Evolutionary conservation across 2,888 invertebrate genomes (phyloP).

Genomic region (Salpingus planirostris): DNA sequence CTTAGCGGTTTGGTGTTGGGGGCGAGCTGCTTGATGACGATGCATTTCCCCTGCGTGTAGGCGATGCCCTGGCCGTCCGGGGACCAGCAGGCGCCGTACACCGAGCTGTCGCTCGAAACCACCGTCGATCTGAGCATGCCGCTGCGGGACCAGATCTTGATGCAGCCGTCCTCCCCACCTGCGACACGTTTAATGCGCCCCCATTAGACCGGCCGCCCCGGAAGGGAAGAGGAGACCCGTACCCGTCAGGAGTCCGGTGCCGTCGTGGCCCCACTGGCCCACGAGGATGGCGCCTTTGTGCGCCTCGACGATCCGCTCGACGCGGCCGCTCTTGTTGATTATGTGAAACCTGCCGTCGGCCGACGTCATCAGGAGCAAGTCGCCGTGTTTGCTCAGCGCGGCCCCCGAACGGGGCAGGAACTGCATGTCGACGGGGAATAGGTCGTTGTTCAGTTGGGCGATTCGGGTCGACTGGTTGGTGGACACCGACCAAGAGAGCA

Average conservation of each 20-base stretch:
- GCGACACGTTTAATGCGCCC: slow-evolving; percentile 12
- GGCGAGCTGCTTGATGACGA: slow-evolving; percentile 63
- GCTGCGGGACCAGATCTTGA: slow-evolving; percentile 95
- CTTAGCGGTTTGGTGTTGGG: slow-evolving; percentile 64
- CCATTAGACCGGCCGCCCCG: background rate
- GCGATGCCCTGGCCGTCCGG: slow-evolving; percentile 61
- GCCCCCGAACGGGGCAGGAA: slow-evolving; percentile 66
- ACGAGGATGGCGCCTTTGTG: slow-evolving; percentile 87
- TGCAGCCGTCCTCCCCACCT: slow-evolving; percentile 94
- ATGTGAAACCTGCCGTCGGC: slow-evolving; percentile 89
- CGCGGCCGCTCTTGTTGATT: slow-evolving; percentile 77
- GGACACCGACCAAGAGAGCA: slow-evolving; percentile 82
- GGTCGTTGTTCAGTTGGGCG: slow-evolving; percentile 70
- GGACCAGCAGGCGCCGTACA: slow-evolving; percentile 80
- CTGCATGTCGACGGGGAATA: slow-evolving; percentile 85
- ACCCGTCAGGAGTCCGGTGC: slow-evolving; percentile 88
- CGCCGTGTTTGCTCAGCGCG: slow-evolving; percentile 50
- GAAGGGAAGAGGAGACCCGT: too few relatives aligned
- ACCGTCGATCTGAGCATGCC: slow-evolving; percentile 89
- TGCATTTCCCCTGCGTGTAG: slow-evolving; percentile 58
- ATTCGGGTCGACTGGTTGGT: slow-evolving; percentile 68
- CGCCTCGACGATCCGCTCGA: slow-evolving; percentile 88
- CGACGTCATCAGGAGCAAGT: slow-evolving; percentile 76
- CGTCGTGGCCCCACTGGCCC: slow-evolving; percentile 92
- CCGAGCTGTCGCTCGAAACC: slow-evolving; percentile 68